Evolutionary conservation across 2,888 invertebrate genomes (phyloP), one percentile per base, ranked within the genome.

Genomic region (Drosophila pseudotakahashii): DNA sequence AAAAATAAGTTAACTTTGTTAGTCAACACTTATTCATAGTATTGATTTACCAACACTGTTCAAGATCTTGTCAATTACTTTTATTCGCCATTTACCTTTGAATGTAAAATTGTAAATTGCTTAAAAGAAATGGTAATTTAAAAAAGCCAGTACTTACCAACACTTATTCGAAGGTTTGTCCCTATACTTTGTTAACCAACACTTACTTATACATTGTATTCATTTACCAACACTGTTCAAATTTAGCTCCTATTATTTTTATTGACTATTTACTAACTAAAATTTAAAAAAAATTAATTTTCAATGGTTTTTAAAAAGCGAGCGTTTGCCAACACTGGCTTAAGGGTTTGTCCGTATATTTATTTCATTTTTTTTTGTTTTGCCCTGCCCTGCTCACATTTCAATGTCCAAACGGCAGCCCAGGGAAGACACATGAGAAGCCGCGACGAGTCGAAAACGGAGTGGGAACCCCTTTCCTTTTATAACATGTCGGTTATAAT

Each of bases 381-480:
- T 6, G 14, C 11, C 34, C 19, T 23, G n/a, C 47, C 36, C 36
- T 36, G 23, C 32, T 34, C 59, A 53, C 59, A 53, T 53, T 59
- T 59, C 23, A 30, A 36, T 36, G 26, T 26, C 60, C 44, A 16
- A 59, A 34, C 23, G 14, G 45, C 45, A 44, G 54, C 30, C 54
- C 45, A 30, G 19, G 41, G 13, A 39, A 45, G 58, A 58, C 14
- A 14, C 32, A 23, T 48, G 58, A 58, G 30, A 58, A 39, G n/a
- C n/a, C n/a, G n/a, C n/a, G n/a, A n/a, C n/a, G n/a, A n/a, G 19
- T 16, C 5, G 13, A 11, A 41, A 11, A 5, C n/a, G 9, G 26
- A 55, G 55, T 55, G 51, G 36, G 32, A 34, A 59, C 34, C 62
- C 62, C 44, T 51, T 42, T 36, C 3, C 36, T 34, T 34, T 34